Conservation (phyloP, 2,797 vertebrate species). For the Ficedula albicollis region DNA sequence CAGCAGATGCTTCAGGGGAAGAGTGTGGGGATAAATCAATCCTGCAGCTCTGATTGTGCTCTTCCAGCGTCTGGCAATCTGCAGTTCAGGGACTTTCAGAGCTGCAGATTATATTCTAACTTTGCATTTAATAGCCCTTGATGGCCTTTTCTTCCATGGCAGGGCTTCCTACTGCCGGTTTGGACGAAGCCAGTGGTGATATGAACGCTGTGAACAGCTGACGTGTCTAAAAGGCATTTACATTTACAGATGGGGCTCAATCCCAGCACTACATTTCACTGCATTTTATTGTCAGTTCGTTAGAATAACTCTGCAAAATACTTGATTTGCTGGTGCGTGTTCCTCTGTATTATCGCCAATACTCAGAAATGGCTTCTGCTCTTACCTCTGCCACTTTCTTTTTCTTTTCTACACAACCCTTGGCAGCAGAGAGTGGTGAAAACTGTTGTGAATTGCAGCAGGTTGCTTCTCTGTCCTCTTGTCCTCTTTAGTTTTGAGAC, state of each 20-base stretch:
- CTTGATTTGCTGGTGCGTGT: background rate
- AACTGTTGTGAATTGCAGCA: background rate
- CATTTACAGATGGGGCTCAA: background rate
- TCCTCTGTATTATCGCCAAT: background rate
- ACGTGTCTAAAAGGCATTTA: background rate
- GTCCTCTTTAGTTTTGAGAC: background rate
- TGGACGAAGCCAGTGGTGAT: background rate
- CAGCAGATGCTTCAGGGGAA: background rate
- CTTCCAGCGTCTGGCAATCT: background rate
- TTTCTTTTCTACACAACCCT: background rate
- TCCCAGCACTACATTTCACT: background rate
- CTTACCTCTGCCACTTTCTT: background rate
- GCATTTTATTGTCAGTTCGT: background rate
- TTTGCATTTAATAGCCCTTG: background rate
- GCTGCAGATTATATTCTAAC: background rate
- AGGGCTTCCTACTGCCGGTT: rapidly evolving
- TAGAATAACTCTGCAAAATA: background rate
- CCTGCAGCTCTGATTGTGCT: background rate
- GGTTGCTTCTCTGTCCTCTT: background rate
- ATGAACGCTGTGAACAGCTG: background rate
- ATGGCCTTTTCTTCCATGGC: background rate
- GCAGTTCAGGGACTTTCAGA: background rate
- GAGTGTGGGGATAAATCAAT: background rate
- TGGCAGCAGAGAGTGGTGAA: background rate
- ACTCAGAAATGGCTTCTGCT: background rate